Conservation (phyloP, 2,113 vertebrate species). For the Perca flavescens region DNA sequence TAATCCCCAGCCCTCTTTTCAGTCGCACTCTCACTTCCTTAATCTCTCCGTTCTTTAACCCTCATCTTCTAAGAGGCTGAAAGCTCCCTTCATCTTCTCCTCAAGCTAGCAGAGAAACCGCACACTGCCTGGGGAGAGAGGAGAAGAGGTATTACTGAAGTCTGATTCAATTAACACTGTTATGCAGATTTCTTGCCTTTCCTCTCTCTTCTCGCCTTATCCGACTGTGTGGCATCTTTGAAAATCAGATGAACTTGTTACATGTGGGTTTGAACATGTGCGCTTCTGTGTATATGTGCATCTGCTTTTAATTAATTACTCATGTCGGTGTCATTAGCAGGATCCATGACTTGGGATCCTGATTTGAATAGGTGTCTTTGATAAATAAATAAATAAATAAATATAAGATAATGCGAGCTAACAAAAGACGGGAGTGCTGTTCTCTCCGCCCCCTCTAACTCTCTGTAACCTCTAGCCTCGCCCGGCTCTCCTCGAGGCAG, state of each 20-base stretch:
- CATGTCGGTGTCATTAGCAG: conserved; percentile 49
- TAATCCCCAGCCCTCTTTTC: conserved; percentile 81
- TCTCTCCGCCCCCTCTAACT: conserved; percentile 24
- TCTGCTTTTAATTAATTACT: conserved; percentile 66
- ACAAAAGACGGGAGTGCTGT: conserved; percentile 39
- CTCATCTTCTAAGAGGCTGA: conserved; percentile 84
- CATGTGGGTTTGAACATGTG: conserved; percentile 53
- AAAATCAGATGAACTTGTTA: conserved; percentile 78
- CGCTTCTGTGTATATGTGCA: conserved; percentile 6
- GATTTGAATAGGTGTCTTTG: conserved; percentile 58
- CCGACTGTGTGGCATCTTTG: conserved; percentile 65
- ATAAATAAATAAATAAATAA: conserved; percentile 67
- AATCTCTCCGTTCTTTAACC: conserved; percentile 84
- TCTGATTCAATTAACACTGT: conserved; percentile 83
- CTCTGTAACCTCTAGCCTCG: conserved; percentile 44
- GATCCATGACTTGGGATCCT: conserved; percentile 50
- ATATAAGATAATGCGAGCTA: conserved; percentile 46
- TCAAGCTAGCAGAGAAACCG: conserved; percentile 73
- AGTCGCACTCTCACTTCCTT: conserved; percentile 80
- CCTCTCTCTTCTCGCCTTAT: conserved; percentile 48
- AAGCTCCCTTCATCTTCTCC: conserved; percentile 85
- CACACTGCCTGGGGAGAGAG: conserved; percentile 72
- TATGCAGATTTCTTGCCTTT: conserved; percentile 76
- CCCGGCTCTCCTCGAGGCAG: conserved; percentile 43
- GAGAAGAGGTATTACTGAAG: conserved; percentile 78